These are phyloP conservation scores for Gasterosteus aculeatus DNA, from an alignment of 2,113 vertebrate genomes.

Conservation along the genomic window DNA sequence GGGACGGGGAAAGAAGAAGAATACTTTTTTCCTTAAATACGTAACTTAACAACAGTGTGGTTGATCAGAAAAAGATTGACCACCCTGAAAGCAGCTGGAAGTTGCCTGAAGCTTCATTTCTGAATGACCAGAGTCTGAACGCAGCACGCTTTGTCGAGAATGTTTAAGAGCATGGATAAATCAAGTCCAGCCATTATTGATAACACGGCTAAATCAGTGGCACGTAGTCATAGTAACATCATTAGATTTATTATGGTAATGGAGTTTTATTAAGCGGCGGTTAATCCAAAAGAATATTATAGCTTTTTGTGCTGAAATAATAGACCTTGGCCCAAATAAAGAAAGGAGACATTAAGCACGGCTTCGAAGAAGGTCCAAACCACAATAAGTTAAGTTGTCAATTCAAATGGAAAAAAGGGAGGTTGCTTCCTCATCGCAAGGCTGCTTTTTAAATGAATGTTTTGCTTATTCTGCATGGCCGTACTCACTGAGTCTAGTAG, in stretches of 20 bases:
- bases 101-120: conserved; percentile 7
- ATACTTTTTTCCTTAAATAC: conserved; percentile 26
- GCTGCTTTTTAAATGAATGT: conserved; percentile 70
- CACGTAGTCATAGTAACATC: conserved; percentile 21
- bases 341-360: conserved; percentile 23
- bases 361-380: conserved; percentile 22
- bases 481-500: conserved; percentile 57
- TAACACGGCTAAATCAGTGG: conserved; percentile 4
- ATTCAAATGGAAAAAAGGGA: conserved; percentile 34
- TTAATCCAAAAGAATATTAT: conserved; percentile 6
- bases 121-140: conserved; percentile 15
- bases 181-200: conserved; percentile 39
- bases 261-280: background rate
- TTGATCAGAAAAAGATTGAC: conserved; percentile 48
- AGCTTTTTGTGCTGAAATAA: conserved; percentile 24
- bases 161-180: conserved; percentile 46
- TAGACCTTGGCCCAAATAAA: conserved; percentile 18
- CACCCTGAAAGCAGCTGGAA: conserved; percentile 59
- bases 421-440: conserved; percentile 46
- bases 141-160: conserved; percentile 15
- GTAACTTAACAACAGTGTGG: conserved; percentile 19
- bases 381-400: conserved; percentile 32
- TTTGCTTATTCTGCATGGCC: conserved; percentile 53
- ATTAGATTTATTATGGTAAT: conserved; percentile 27
- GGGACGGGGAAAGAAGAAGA: conserved; percentile 41